Percentiles rank a stretch among this genome's conserved stretches.
These are phyloP conservation scores for Tiliacea aurago DNA, from an alignment of 2,888 invertebrate species.

Conservation along the genomic window DNA sequence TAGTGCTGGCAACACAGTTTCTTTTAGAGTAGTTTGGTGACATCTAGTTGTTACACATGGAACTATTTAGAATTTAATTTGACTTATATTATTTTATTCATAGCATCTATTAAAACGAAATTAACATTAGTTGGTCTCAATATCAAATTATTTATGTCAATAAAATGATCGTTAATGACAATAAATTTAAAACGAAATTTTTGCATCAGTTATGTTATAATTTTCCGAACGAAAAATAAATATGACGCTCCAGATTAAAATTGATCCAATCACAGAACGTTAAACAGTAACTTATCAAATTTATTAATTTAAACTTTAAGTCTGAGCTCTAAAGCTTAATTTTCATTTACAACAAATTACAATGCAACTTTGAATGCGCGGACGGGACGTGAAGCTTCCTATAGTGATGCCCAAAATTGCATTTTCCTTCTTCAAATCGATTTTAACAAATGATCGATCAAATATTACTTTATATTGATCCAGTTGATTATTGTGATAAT, in stretches of 20 bases:
- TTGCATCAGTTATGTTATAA: background rate
- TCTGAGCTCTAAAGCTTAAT: accelerated
- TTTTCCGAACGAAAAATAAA: conserved; percentile 49
- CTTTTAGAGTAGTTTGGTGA: background rate
- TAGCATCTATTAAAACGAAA: background rate
- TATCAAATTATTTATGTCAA: no score
- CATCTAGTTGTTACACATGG: conserved; percentile 17
- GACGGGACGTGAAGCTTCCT: conserved; percentile 52
- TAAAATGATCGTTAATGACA: background rate
- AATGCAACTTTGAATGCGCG: conserved; percentile 55
- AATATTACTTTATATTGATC: background rate
- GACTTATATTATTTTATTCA: background rate
- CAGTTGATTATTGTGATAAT: background rate
- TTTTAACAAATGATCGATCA: background rate
- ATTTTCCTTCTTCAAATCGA: background rate
- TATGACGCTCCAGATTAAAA: conserved; percentile 52
- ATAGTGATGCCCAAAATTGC: conserved; percentile 34
- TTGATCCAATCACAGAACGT: conserved; percentile 50
- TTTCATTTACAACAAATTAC: conserved; percentile 12
- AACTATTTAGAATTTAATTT: background rate
- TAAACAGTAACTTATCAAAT: background rate
- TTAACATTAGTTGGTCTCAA: background rate
- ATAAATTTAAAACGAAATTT: background rate
- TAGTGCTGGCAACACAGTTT: background rate
- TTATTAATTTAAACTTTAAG: conserved; percentile 18